Percentiles rank a stretch among this genome's conserved stretches.
phyloP scores from a whole-genome alignment of 30 jellyfish, hydroid and myxozoan species.

The Aurelia coerulea region DNA sequence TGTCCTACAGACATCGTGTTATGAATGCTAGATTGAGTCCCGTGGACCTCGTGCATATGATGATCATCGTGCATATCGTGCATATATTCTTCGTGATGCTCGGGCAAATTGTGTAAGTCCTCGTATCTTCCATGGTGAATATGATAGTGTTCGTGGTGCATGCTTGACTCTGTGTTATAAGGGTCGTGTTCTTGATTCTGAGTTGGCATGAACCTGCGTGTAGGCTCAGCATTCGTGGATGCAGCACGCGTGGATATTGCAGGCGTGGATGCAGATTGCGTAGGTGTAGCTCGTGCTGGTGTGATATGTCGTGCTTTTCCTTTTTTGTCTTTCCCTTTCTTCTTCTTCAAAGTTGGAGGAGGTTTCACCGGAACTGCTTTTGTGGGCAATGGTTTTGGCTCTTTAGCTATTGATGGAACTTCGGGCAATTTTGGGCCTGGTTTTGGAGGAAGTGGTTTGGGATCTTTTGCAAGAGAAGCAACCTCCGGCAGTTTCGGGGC shows the following conservation, averaged over 20 bases:
- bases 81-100: constrained; percentile 1
- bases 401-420: constrained; percentile 58
- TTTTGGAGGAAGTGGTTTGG: constrained; percentile 34
- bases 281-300: constrained; percentile 25
- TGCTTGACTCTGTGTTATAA: constrained; percentile 41
- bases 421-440: constrained; percentile 23
- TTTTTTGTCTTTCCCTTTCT: constrained; percentile 13
- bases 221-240: constrained; percentile 12
- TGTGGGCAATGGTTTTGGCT: constrained; percentile 44
- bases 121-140: constrained; percentile 21
- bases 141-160: constrained; percentile 23
- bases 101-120: constrained; percentile 15
- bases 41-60: constrained; percentile 7
- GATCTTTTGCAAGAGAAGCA: constrained; percentile 63
- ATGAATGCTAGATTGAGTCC: constrained; percentile 46
- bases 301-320: constrained; percentile 73
- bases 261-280: not conserved
- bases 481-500: constrained; percentile 26
- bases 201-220: constrained; percentile 1
- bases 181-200: not conserved
- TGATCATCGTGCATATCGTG: constrained; percentile 21
- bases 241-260: too few relatives aligned
- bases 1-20: constrained; percentile 52
- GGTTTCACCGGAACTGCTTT: constrained; percentile 49
- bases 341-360: constrained; percentile 21